Evolutionary conservation across 2,113 vertebrate genomes (phyloP), one percentile per base, ranked within the genome.

Genomic region (Archilochus colubris): DNA sequence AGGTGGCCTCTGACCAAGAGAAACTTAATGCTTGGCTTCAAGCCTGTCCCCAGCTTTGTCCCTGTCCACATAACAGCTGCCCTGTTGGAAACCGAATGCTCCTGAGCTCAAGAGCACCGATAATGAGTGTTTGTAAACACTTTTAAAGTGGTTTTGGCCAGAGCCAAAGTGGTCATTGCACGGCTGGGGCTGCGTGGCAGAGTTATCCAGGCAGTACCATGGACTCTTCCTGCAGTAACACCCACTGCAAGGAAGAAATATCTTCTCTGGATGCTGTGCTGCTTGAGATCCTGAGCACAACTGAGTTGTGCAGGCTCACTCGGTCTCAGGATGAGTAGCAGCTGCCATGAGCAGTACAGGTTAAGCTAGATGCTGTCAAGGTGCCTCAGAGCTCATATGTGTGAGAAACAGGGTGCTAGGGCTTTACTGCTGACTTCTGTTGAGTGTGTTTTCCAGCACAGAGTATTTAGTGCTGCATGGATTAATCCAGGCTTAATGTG

Each of bases 401-500:
- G 64, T 59, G 58, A 31, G 30, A 22, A 77, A 46, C 51, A 38
- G 24, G 28, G 55, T 73, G 66, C 36, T 58, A 15, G 20, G 38
- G n/a, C 58, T 72, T 48, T 51, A 64, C 16, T 38, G 50, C 57
- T 87, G 90, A 77, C 64, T 38, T 64, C 57, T 27, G 6, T 51
- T 24, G 40, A 53, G 51, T 0, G 8, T 33, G 31, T 33, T 70
- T 77, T 70, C 51, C 3, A 1, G 77, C 36, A 58, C 51, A 25
- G 6, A 13, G 58, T 53, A 53, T 64, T 82, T 70, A 82, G 70
- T 63, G 22, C 51, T 69, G 24, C 36, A 4, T 72, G 30, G 6
- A 3, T 23, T 96, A 92, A 92, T 92, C 53, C 53, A 61, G 86
- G 61, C 57, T 94, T 93, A 89, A 53, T 23, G 61, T 78, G 58